These are phyloP conservation scores for Xiphophorus birchmanni DNA, from an alignment of 2,797 vertebrate genomes.

Conservation along the genomic window DNA sequence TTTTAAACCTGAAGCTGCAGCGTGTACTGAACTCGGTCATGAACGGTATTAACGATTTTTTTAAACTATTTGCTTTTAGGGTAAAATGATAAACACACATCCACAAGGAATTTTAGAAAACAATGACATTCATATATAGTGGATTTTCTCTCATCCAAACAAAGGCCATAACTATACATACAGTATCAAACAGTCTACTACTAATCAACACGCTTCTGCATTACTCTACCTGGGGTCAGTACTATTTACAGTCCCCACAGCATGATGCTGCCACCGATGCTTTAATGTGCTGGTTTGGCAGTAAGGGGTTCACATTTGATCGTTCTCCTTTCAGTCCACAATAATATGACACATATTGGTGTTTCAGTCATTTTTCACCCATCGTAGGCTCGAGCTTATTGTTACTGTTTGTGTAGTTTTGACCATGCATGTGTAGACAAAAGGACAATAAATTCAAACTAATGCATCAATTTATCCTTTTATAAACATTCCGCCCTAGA, in stretches of 20 bases:
- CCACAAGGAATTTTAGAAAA: background rate
- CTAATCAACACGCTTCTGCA: background rate
- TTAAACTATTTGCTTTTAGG: background rate
- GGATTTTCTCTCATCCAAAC: background rate
- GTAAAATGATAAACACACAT: background rate
- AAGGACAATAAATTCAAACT: background rate
- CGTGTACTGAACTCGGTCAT: background rate
- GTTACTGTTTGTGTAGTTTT: background rate
- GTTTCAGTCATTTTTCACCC: background rate
- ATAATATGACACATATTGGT: background rate
- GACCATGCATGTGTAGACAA: background rate
- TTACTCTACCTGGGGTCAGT: background rate
- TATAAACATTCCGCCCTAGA: background rate
- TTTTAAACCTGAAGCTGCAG: slow-evolving; percentile 7
- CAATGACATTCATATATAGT: background rate
- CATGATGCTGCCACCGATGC: background rate
- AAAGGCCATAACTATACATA: background rate
- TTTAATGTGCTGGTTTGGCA: background rate
- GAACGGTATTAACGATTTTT: background rate
- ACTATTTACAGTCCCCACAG: background rate
- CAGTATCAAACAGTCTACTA: background rate
- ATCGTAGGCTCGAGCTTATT: background rate
- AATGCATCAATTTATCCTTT: background rate
- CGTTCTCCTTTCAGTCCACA: no score
- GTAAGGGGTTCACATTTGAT: no score